phyloP scores from a whole-genome alignment of 2,113 vertebrate genomes.

The Cyprinodon tularosa region DNA sequence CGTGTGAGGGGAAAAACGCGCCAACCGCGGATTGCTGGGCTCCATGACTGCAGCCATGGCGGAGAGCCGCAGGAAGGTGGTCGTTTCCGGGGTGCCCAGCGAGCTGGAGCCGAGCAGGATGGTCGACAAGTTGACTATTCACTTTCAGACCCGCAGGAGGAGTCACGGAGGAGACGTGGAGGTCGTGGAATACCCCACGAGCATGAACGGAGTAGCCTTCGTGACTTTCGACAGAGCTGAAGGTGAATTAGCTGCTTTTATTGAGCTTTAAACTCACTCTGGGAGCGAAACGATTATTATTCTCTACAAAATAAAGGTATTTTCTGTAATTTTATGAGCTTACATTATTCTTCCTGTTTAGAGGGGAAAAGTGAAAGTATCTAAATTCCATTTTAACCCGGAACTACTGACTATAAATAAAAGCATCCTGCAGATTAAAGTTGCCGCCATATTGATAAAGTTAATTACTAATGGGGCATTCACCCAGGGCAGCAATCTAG shows the following conservation, averaged over 20 bases:
- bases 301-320: too few species aligned
- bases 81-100: conserved; percentile 57
- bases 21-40: background rate
- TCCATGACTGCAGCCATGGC: background rate
- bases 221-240: conserved; percentile 48
- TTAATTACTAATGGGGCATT: too few species aligned
- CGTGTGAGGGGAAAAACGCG: background rate
- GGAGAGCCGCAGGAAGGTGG: conserved; percentile 44
- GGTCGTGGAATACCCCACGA: conserved; percentile 39
- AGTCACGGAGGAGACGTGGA: conserved; percentile 67
- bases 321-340: too few species aligned
- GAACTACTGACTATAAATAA: background rate
- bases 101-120: conserved; percentile 34
- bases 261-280: too few species aligned
- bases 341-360: too few species aligned
- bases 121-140: conserved; percentile 60
- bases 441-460: background rate
- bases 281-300: too few species aligned
- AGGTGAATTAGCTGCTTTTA: conserved; percentile 48
- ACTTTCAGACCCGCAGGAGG: conserved; percentile 61
- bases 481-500: too few species aligned
- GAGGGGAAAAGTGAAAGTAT: too few species aligned
- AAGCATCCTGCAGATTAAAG: background rate
- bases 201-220: conserved; percentile 58
- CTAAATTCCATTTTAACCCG: background rate